Conservation (phyloP, 2,113 vertebrate genomes). For the Platichthys stellatus region DNA sequence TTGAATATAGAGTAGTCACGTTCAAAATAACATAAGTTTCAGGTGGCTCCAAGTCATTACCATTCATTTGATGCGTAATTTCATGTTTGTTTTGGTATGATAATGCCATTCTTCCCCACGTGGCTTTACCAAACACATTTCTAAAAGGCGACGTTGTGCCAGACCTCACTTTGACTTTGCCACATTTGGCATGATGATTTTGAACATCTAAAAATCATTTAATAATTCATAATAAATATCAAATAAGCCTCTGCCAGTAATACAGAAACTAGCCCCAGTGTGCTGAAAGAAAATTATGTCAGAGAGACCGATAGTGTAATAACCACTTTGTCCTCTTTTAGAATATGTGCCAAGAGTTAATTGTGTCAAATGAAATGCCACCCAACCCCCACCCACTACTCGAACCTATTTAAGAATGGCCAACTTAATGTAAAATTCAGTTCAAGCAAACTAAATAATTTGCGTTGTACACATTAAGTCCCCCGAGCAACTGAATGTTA, state of each 20-base stretch:
- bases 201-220: constrained; percentile 9
- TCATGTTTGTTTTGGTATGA: background rate
- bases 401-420: constrained; percentile 36
- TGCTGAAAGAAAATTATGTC: background rate
- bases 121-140: background rate
- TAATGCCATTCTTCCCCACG: background rate
- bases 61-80: background rate
- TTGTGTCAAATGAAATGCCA: constrained; percentile 28
- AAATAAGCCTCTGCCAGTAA: constrained; percentile 13
- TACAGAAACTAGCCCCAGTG: constrained; percentile 35
- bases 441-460: background rate
- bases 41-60: too few species aligned
- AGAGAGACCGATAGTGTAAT: constrained; percentile 15
- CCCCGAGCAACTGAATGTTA: background rate
- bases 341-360: constrained; percentile 62
- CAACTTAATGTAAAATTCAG: constrained; percentile 11
- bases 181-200: background rate
- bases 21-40: background rate
- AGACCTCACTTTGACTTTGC: background rate
- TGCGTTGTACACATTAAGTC: background rate
- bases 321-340: constrained; percentile 51
- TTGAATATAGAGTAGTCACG: background rate
- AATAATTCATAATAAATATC: constrained; percentile 29
- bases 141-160: background rate
- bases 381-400: background rate